phyloP scores from a whole-genome alignment of 2,797 vertebrate species.

The Pelochelys cantorii region DNA sequence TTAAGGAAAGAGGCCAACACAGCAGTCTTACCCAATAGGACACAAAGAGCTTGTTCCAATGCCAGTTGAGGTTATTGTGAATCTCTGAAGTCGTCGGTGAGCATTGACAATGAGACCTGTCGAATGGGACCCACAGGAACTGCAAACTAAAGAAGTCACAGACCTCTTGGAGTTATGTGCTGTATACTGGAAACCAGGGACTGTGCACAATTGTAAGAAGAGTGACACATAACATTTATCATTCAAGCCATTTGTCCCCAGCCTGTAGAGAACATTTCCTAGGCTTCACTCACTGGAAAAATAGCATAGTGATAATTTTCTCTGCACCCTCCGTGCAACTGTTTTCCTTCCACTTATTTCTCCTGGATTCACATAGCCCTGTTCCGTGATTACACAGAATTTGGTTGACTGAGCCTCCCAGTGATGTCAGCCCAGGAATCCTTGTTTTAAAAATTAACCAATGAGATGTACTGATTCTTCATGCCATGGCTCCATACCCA shows the following conservation, averaged over 20 bases:
- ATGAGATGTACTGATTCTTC: not conserved
- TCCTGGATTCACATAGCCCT: not conserved
- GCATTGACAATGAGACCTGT: not conserved
- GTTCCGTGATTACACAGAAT: fast-evolving
- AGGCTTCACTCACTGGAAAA: not conserved
- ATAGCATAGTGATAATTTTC: fast-evolving
- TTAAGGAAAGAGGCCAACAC: not conserved
- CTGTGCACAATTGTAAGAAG: not conserved
- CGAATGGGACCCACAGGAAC: not conserved
- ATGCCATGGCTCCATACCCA: not conserved
- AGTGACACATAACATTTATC: not conserved
- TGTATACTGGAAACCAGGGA: not conserved
- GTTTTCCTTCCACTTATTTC: fast-evolving
- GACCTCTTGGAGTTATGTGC: not conserved
- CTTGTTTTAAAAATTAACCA: not conserved
- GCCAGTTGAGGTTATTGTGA: not conserved
- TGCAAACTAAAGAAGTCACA: not conserved
- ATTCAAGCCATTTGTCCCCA: not conserved
- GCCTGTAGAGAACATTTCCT: not conserved
- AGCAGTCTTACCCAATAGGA: fast-evolving
- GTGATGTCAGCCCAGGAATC: fast-evolving
- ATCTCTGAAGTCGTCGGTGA: not conserved
- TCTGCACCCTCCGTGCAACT: not conserved
- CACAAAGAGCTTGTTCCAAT: fast-evolving
- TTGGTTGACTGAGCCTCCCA: not conserved